Conservation (phyloP, 2,113 vertebrate genomes). For the Balaeniceps rex region DNA sequence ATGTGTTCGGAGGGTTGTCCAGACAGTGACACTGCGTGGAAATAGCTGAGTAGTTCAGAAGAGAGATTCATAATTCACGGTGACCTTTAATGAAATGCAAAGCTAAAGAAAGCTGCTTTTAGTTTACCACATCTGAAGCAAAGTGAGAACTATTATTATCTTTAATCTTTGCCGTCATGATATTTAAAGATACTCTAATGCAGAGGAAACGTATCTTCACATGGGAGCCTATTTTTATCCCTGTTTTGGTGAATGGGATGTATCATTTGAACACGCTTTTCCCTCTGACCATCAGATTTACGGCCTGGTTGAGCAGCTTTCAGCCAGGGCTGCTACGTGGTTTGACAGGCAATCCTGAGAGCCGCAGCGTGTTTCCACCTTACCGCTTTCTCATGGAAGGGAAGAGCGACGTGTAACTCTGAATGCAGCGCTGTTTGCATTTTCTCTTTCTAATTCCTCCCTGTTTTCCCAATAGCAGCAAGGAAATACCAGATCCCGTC, state of each 20-base stretch:
- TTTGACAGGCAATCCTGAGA: neutral
- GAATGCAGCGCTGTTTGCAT: neutral
- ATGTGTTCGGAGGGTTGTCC: neutral
- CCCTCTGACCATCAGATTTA: neutral
- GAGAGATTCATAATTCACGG: neutral
- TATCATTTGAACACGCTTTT: neutral
- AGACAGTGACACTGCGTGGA: constrained; percentile 20
- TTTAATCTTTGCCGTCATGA: neutral
- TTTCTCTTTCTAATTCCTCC: neutral
- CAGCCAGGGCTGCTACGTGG: neutral
- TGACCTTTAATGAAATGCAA: constrained; percentile 2
- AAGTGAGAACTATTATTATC: neutral
- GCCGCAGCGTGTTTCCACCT: neutral
- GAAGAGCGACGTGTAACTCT: neutral
- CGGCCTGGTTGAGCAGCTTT: neutral
- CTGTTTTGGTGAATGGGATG: neutral
- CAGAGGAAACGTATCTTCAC: neutral
- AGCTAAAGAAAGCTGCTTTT: neutral
- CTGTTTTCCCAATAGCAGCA: neutral
- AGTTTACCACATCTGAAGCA: neutral
- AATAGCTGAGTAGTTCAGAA: neutral
- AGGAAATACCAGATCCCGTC: neutral
- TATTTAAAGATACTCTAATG: neutral
- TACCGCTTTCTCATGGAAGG: neutral
- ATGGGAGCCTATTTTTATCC: neutral